Base-by-base conservation (phyloP, 2,113 vertebrate genomes). In the Notiomystis cincta region DNA sequence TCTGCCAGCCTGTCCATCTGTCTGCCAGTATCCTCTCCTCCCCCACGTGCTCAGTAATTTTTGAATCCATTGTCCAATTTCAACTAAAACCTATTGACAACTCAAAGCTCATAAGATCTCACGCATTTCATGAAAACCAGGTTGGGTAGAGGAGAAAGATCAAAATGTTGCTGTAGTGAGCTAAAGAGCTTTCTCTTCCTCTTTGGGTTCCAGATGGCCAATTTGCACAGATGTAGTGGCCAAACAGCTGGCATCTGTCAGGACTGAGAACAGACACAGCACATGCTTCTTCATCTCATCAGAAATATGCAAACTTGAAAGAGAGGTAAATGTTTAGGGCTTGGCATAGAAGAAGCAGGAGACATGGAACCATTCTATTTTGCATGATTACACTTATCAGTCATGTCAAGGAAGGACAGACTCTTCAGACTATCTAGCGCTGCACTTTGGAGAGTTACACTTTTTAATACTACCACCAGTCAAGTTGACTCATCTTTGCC, bases 111-210 rank as follows among this genome's bases (percentile, higher is more conserved):
- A 1, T 37, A 67, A 47, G 35, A 44, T 13, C 38, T 61, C 48
- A 51, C 0, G 3, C 7, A 33, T 45, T 95, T 81, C 13, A 78
- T 42, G 80, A 78, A 89, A 96, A 81, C 9, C 67, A 71, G 77
- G 60, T 51, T 25, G 31, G 9, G 60, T 44, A 81, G 54, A 90
- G 8, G 25, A 75, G 45, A 57, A 92, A 69, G 64, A 87, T 35
- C 21, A 90, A 80, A 86, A 94, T 47, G 16, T 3, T 76, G 53
- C 2, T 47, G 18, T 6, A 70, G 58, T 51, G 54, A 82, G 44
- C 18, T 77, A n/a, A 87, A 91, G 16, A 82, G 61, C 20, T 91
- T 86, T 76, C 69, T 87, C n/a, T 82, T 87, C 77, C 67, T 42
- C 51, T 82, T 90, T 82, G 67, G 38, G 11, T 60, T 77, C 78